Conservation (phyloP, 2,797 vertebrate genomes). For the Peromyscus nudipes region DNA sequence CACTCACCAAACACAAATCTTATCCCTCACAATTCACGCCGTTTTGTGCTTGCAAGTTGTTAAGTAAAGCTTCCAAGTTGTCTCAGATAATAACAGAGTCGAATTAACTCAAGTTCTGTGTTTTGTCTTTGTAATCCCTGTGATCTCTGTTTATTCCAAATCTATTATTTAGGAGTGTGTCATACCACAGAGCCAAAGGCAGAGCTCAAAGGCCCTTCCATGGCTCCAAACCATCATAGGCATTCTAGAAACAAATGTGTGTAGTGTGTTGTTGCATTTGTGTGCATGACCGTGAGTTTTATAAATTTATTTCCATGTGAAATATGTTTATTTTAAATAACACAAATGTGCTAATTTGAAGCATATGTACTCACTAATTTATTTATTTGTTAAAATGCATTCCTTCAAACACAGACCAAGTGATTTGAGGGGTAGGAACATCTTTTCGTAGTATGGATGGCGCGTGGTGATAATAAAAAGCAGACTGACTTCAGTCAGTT, state of each 20-base stretch:
- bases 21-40: neutral
- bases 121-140: constrained; percentile 43
- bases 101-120: neutral
- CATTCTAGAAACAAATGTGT: neutral
- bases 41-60: constrained; percentile 2
- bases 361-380: neutral
- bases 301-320: constrained; percentile 18
- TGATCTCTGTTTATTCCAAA: neutral
- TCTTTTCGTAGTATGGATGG: neutral
- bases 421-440: neutral
- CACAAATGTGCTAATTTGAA: constrained; percentile 16
- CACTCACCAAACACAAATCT: neutral
- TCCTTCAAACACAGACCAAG: constrained; percentile 42
- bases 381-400: constrained; percentile 46
- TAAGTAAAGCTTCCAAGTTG: neutral
- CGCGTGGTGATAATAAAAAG: neutral
- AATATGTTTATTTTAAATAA: constrained; percentile 41
- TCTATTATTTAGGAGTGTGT: neutral
- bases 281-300: neutral
- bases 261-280: neutral
- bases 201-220: neutral
- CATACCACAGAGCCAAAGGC: neutral
- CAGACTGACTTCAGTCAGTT: constrained; percentile 26
- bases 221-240: neutral
- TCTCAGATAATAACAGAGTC: neutral